Base-by-base conservation (phyloP, 2,113 vertebrate species). In the Caracal caracal region DNA sequence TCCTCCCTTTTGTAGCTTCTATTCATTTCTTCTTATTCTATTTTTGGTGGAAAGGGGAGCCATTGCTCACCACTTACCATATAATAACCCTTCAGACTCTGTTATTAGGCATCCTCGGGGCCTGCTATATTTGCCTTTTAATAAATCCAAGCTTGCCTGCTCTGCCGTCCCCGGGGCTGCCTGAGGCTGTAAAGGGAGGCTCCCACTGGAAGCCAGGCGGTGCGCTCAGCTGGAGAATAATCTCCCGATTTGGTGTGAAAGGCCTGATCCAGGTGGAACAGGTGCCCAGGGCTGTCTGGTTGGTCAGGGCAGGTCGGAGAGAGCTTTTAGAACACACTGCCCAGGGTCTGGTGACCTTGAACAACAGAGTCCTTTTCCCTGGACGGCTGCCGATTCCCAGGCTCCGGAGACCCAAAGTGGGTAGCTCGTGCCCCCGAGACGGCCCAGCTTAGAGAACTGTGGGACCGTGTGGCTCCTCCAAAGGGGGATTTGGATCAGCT, bases 111-210 rank as follows among this genome's bases (percentile, higher is more conserved):
- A 37, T 94, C 56, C 10, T 76, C 1, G 8, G 92, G 79, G 59
- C 43, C 43, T 76, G 79, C 84, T 90, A 19, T 81, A 90, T 96
- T 96, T 94, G 71, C 87, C 40, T 94, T 78, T 75, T 81, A 84
- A 94, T 90, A 73, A 97, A 93, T 33, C 71, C 8, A 20, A 40
- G 51, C 30, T 84, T 95, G 81, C 93, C 26, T 81, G 76, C 37
- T 88, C 82, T 82, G 28, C 49, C 43, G 5, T 71, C 1, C 1
- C 19, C 10, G 63, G 89, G 53, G 78, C 86, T 88, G 81, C 59
- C 90, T 17, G 63, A 76, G 70, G 87, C 30, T 35, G 37, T 37
- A 51, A 61, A 66, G 83, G 63, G 80, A 49, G 65, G n/a, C 19
- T 19, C 63, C 43, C 56, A 63, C n/a, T 6, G 24, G 53, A 40